Conservation (phyloP, 2,113 vertebrate species). For the Thinocorus orbignyianus region DNA sequence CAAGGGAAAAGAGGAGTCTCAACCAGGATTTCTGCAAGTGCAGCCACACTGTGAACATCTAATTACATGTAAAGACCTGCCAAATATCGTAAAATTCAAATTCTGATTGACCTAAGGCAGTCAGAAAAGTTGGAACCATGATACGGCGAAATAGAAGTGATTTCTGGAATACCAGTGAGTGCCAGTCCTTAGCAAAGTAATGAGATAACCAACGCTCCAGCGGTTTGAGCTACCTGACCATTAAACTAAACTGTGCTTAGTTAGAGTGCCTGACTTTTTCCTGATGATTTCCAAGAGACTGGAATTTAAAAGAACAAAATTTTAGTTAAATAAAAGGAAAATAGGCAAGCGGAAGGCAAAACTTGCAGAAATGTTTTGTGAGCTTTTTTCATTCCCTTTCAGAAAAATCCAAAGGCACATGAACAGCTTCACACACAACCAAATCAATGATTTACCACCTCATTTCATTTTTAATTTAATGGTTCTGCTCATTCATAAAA, state of each 20-base stretch:
- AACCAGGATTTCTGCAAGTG: fast-evolving
- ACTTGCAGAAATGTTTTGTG: neutral
- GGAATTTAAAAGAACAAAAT: neutral
- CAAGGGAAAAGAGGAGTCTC: fast-evolving
- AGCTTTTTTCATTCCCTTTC: neutral
- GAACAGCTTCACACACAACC: neutral
- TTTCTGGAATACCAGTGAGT: neutral
- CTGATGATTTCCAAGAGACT: neutral
- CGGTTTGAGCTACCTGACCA: neutral
- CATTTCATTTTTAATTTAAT: slow-evolving; percentile 73
- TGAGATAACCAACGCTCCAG: fast-evolving
- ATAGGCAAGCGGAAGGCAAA: neutral
- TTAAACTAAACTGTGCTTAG: neutral
- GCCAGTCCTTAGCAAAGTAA: neutral
- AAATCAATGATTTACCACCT: slow-evolving; percentile 66
- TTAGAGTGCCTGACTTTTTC: neutral
- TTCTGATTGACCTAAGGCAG: neutral
- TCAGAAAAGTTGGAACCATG: neutral
- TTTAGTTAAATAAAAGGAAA: neutral
- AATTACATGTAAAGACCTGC: neutral
- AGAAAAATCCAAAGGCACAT: slow-evolving; percentile 10
- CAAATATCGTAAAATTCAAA: neutral
- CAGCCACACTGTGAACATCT: neutral
- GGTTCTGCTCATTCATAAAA: slow-evolving; percentile 69
- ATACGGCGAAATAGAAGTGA: fast-evolving